These are phyloP conservation scores for Gastrophysa polygoni DNA, from an alignment of 2,888 invertebrate species.

Conservation along the genomic window DNA sequence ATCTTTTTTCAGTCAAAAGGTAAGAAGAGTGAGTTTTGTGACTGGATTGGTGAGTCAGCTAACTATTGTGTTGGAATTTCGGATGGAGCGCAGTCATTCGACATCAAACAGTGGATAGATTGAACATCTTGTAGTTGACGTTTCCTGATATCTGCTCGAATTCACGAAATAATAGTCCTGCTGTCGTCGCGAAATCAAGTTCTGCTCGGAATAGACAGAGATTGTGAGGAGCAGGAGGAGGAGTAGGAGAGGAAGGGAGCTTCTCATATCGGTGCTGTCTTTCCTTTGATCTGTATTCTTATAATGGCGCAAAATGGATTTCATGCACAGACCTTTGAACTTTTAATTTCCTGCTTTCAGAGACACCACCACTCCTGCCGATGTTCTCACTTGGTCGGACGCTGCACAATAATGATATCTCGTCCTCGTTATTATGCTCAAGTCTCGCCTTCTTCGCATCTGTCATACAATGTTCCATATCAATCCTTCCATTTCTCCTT, in stretches of 20 bases:
- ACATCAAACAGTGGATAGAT: background rate
- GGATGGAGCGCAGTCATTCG: background rate
- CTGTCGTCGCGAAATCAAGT: conserved; percentile 27
- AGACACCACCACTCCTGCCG: conserved; percentile 35
- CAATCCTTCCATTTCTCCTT: too few species aligned
- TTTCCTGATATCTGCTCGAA: background rate
- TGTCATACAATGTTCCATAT: too few species aligned
- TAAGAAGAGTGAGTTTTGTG: too few species aligned
- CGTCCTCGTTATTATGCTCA: conserved; percentile 24
- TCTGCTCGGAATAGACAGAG: conserved; percentile 13
- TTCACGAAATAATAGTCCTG: background rate
- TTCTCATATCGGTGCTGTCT: conserved; percentile 27
- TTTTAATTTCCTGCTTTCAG: conserved; percentile 53
- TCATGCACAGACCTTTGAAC: conserved; percentile 49
- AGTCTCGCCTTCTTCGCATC: conserved; percentile 2
- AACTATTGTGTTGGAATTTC: too few species aligned
- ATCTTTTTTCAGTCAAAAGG: too few species aligned
- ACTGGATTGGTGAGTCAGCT: too few species aligned
- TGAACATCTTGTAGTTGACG: background rate
- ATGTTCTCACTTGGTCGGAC: conserved; percentile 29
- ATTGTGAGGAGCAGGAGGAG: too few species aligned
- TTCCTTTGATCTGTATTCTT: conserved; percentile 41
- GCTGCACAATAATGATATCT: conserved; percentile 26
- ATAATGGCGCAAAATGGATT: conserved; percentile 41
- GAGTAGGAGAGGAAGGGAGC: conserved; percentile 12